phyloP scores from a whole-genome alignment of 2,888 invertebrate species.

The Epistrophe eligans region DNA sequence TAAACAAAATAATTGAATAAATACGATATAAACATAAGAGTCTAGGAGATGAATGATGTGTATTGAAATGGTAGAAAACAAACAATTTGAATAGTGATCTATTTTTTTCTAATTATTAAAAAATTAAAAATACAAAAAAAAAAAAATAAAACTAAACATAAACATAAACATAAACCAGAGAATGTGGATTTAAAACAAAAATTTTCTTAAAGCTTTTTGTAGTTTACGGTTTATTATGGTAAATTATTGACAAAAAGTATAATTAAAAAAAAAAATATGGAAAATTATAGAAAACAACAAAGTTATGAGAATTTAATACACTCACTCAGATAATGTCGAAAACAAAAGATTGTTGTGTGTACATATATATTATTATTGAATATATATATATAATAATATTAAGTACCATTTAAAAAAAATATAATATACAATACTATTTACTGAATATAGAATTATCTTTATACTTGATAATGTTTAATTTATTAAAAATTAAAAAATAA shows the following conservation, averaged over 20 bases:
- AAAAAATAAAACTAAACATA: not conserved
- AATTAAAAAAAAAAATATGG: slow-evolving; percentile 54
- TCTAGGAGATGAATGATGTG: slow-evolving; percentile 50
- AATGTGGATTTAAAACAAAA: slow-evolving; percentile 35
- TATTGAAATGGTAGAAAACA: slow-evolving; percentile 56
- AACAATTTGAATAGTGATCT: slow-evolving; percentile 54
- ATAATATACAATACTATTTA: slow-evolving; percentile 77
- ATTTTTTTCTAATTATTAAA: slow-evolving; percentile 27
- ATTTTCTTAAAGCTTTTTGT: slow-evolving; percentile 70
- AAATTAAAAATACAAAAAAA: slow-evolving; percentile 5
- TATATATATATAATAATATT: slow-evolving; percentile 67
- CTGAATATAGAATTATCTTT: slow-evolving; percentile 81
- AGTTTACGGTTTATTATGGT: slow-evolving; percentile 63
- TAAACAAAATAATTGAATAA: slow-evolving; percentile 60
- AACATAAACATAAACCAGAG: slow-evolving; percentile 18
- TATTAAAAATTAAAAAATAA: slow-evolving; percentile 83
- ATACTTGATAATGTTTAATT: slow-evolving; percentile 84
- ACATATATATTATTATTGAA: slow-evolving; percentile 60
- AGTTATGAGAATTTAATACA: slow-evolving; percentile 68
- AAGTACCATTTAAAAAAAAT: slow-evolving; percentile 72
- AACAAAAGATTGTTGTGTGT: slow-evolving; percentile 76
- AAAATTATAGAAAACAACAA: slow-evolving; percentile 42
- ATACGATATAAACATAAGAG: slow-evolving; percentile 71
- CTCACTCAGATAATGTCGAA: slow-evolving; percentile 73
- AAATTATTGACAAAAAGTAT: slow-evolving; percentile 38